Evolutionary conservation across 2,888 invertebrate species (phyloP), one percentile per base, ranked within the genome.

Genomic region (Oscheius sp.): DNA sequence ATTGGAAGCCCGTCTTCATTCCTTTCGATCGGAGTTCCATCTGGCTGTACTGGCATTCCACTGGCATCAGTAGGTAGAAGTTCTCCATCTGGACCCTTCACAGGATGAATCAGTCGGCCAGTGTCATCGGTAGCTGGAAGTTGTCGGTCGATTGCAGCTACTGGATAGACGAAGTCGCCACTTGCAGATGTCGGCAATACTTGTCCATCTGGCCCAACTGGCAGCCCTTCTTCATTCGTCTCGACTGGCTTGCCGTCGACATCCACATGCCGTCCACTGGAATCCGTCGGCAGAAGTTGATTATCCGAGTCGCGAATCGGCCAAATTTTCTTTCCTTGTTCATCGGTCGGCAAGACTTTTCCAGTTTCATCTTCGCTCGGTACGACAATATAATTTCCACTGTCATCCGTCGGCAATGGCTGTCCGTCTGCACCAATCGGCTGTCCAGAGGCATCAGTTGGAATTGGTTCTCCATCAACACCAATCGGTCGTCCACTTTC

Each of bases 361-460:
- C 84, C 83, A 6, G 63, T 69, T 52, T 77, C 78, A 72, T 85
- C 84, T 27, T 86, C 77, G 7, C 77, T 23, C 9, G 78, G 78
- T 73, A 87, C 87, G 9, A 84, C 61, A 27, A 27, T 9, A 41
- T 73, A 74, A 23, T 43, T 72, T 56, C 82, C 82, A 45, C 46
- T 12, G 21, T 55, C 53, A 59, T 85, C 85, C 16, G 85, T 84
- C 23, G 83, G 83, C 2, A 76, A 71, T 1, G 77, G 78, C 49
- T 58, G 72, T 23, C 85, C 68, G n/a, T n/a, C n/a, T n/a, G n/a
- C 72, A 52, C 76, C 83, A 18, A 82, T 53, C 12, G 70, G 41
- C 27, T 76, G 71, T 27, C 84, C 85, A 21, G 61, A 41, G 16
- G 29, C 76, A 43, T 84, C 82, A 23, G 81, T 86, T 7, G 81